Percentiles rank a stretch among this genome's conserved stretches.
Evolutionary conservation across 1,140 invertebrate genomes (phyloP).

Genomic region (Ericerus pela): DNA sequence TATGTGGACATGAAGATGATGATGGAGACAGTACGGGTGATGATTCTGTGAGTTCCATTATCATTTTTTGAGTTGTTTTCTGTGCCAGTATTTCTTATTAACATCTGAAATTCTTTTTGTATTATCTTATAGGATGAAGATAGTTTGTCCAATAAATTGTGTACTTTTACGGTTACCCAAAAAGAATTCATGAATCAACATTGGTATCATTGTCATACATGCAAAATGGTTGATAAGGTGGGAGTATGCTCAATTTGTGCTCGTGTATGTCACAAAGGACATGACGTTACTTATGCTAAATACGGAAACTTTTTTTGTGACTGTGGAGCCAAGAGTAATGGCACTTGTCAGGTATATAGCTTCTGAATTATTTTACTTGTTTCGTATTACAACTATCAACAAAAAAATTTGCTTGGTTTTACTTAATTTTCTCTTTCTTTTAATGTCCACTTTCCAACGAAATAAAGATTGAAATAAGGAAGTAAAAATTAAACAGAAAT

Average conservation of each 20-base stretch:
- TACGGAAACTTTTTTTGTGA: conserved; percentile 99
- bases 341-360: conserved; percentile 38
- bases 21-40: conserved; percentile 84
- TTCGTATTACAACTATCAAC: too few species aligned
- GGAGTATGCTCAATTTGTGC: conserved; percentile 96
- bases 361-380: neutral
- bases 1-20: conserved; percentile 45
- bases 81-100: conserved; percentile 13
- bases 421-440: conserved; percentile 1
- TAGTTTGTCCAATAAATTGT: conserved; percentile 81
- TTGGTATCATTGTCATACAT: conserved; percentile 96
- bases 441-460: conserved; percentile 32
- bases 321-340: conserved; percentile 90
- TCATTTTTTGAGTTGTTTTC: conserved; percentile 25
- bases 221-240: conserved; percentile 94
- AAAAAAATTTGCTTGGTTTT: too few species aligned
- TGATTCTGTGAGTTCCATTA: conserved; percentile 49
- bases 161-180: conserved; percentile 91
- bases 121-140: conserved; percentile 62
- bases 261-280: conserved; percentile 86
- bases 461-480: too few species aligned
- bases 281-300: conserved; percentile 95
- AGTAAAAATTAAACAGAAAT: neutral
- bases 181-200: conserved; percentile 98
- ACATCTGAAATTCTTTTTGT: neutral